These are phyloP conservation scores for Cephalopholis sonnerati DNA, from an alignment of 2,113 vertebrate genomes.

Conservation along the genomic window DNA sequence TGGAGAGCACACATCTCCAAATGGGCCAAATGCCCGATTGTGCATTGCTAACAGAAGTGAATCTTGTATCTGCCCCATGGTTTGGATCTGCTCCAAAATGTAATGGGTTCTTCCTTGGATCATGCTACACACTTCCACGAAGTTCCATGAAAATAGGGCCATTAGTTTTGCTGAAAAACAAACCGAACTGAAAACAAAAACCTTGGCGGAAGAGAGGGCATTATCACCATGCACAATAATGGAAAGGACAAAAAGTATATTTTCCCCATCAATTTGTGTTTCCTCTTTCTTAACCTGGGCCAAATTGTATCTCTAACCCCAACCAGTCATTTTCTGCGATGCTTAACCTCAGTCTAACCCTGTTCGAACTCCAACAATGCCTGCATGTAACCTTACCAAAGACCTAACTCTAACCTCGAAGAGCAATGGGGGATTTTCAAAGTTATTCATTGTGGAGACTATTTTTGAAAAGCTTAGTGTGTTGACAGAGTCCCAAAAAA, in stretches of 20 bases:
- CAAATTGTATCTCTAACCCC: conserved; percentile 10
- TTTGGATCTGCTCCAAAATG: too few relatives aligned
- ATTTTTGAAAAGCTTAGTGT: neutral
- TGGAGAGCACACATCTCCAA: too few relatives aligned
- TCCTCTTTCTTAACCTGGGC: conserved; percentile 8
- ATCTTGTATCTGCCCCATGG: too few relatives aligned
- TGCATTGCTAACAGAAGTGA: too few relatives aligned
- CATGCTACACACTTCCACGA: too few relatives aligned
- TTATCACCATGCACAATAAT: neutral
- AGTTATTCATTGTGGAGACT: neutral
- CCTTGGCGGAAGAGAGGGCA: too few relatives aligned
- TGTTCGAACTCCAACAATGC: neutral
- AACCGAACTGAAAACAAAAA: too few relatives aligned
- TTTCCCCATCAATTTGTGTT: neutral
- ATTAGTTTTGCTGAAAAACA: too few relatives aligned
- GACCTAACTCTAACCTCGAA: neutral
- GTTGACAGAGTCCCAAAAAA: neutral
- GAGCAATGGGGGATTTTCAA: neutral
- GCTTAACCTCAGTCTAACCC: conserved; percentile 11
- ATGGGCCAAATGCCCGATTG: too few relatives aligned
- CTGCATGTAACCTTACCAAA: conserved; percentile 4
- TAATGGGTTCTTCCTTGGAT: too few relatives aligned
- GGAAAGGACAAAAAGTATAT: neutral
- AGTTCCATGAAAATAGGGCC: too few relatives aligned
- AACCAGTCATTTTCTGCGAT: conserved; percentile 17